Percentiles rank a stretch among this genome's conserved stretches.
Conservation (phyloP, 2,113 vertebrate genomes). For the Sinocyclocheilus maitianheensis region DNA sequence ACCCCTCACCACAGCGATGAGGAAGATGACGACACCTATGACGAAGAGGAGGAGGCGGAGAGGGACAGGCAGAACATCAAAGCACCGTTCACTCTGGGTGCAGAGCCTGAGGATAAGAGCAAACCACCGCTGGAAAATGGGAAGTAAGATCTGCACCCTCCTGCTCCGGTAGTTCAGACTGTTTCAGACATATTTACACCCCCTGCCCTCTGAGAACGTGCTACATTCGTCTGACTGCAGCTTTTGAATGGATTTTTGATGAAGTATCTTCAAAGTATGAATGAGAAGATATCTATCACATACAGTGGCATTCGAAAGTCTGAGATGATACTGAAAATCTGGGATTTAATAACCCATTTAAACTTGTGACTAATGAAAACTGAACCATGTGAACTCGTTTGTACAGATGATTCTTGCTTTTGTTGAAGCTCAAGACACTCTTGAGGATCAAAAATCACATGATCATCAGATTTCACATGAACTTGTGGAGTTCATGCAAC, state of each 20-base stretch:
- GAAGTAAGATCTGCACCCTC: constrained; percentile 62
- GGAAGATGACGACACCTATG: constrained; percentile 81
- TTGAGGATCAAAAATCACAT: no score
- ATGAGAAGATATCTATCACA: not conserved
- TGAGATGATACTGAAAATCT: not conserved
- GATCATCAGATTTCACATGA: no score
- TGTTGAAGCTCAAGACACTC: no score
- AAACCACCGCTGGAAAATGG: constrained; percentile 81
- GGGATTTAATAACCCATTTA: no score
- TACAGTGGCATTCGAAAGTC: not conserved
- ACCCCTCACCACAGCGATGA: constrained; percentile 88
- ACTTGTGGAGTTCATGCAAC: no score
- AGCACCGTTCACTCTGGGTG: constrained; percentile 77
- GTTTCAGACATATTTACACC: not conserved
- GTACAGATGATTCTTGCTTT: no score
- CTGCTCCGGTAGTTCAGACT: not conserved
- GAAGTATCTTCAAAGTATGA: no score
- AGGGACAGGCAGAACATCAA: constrained; percentile 91
- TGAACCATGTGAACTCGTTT: no score
- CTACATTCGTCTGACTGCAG: not conserved
- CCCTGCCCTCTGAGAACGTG: not conserved
- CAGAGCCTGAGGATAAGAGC: constrained; percentile 76
- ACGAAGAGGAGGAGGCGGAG: constrained; percentile 92
- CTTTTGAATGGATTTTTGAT: not conserved
- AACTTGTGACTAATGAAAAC: no score